Conservation (phyloP, 2,113 vertebrate genomes). For the Vireo altiloquus region DNA sequence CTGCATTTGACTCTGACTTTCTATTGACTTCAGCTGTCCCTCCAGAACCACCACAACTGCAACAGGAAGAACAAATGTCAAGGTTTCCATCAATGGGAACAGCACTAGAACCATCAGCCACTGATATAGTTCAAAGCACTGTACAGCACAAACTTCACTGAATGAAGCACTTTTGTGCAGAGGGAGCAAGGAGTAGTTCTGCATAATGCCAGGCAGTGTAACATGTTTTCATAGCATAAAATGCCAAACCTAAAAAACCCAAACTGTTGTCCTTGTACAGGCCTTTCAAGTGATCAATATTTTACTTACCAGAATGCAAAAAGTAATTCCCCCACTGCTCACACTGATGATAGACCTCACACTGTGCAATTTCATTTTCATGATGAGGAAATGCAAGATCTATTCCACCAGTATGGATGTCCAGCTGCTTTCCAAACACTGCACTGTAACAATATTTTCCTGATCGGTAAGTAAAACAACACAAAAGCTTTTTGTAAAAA, state of each 20-base stretch:
- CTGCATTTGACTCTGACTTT: neutral
- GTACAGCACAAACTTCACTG: neutral
- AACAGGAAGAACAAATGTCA: neutral
- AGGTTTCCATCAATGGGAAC: neutral
- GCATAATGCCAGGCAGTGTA: neutral
- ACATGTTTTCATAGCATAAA: neutral
- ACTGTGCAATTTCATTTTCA: conserved; percentile 95
- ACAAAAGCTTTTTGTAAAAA: neutral
- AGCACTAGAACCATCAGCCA: neutral
- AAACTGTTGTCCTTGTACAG: neutral
- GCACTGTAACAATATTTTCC: conserved; percentile 72
- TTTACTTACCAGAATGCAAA: conserved; percentile 87
- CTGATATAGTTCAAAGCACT: neutral
- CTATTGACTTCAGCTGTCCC: neutral
- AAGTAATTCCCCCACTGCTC: conserved; percentile 95
- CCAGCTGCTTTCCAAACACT: conserved; percentile 89
- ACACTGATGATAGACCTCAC: conserved; percentile 89
- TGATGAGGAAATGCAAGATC: conserved; percentile 97
- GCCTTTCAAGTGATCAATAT: neutral
- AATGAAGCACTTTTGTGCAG: neutral
- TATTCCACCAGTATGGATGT: conserved; percentile 91
- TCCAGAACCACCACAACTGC: neutral
- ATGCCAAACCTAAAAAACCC: neutral
- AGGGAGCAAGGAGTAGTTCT: neutral
- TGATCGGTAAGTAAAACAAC: neutral